Base-by-base conservation (phyloP, 2,888 invertebrate genomes). In the Agonopterix alstromeriana region DNA sequence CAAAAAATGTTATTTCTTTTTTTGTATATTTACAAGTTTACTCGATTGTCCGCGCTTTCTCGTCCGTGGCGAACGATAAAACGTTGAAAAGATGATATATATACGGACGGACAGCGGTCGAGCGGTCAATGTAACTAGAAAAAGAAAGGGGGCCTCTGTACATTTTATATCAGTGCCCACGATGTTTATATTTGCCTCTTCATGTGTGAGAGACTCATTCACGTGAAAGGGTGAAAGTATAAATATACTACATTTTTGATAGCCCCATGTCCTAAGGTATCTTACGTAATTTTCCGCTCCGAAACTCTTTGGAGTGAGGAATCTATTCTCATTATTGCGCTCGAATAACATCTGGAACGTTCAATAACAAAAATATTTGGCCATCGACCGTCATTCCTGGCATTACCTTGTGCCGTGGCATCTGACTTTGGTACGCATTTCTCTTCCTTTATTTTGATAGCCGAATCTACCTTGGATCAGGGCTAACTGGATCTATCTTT, bases 361-460 rank as follows among this genome's bases (percentile, higher is more conserved):
- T 56, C 63, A 64, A 62, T 70, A 70, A 65, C 59, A 65, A 68
- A 70, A 70, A 69, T 70, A 70, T 72, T 69, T 69, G 58, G 58
- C 57, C 59, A 62, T 60, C 59, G 63, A 42, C 49, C 52, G 43
- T 36, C 48, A 51, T 51, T 48, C 49, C 47, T 12, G 41, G 36
- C 46, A 43, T 17, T 27, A 27, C 27, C 10, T 35, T 27, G 35
- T 10, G 46, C 10, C 12, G 8, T 11, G 47, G 44, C 47, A 42
- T 43, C 35, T 36, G 43, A 40, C 46, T 43, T 12, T 47, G 12
- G n/a, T 38, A 38, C 38, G 9, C 38, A n/a, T 38, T n/a, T 38
- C 38, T 38, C 38, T 38, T 2, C 27, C 27, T 27, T 27, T 27
- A 27, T 27, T 7, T 3, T 7, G 27, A 27, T 27, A 27, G 27